Base-by-base conservation (phyloP, 2,797 vertebrate species). In the Notolepis coatsorum region DNA sequence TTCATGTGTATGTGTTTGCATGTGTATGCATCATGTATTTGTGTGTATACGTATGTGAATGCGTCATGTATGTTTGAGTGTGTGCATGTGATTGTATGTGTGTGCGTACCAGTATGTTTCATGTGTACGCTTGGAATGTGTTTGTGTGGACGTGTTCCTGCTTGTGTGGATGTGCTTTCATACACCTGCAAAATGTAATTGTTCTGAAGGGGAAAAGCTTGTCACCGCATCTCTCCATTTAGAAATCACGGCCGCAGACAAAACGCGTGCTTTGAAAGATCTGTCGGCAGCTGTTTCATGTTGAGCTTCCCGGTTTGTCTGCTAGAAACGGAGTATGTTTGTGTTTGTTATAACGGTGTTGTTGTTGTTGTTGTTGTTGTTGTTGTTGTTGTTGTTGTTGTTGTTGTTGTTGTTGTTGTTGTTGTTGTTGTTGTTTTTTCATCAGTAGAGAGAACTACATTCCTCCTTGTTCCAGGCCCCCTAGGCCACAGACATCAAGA, bases 211-310 rank as follows among this genome's bases (percentile, higher is more conserved):
- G 27, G 21, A 42, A 27, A n/a, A n/a, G 24, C 15, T n/a, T 21
- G 3, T n/a, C 52, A 41, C 10, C 28, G 30, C 18, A 10, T 15
- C 8, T 39, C 18, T 33, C 41, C 6, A 25, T 43, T 8, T 53
- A 30, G 28, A 45, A 62, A 56, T 55, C 23, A 20, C 2, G 31
- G 10, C 28, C n/a, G 25, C 20, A 39, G 23, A 56, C 23, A 15
- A 50, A 38, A 35, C 31, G 6, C 4, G 15, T 15, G n/a, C 8
- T 25, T 25, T 48, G 30, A 20, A 23, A 37, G 18, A 57, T 58
- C 47, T 48, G 45, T 33, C n/a, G 39, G 31, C 41, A 23, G 30
- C 42, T 51, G 46, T 35, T n/a, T 35, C 33, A 31, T 56, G 43
- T 38, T 31, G 10, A 51, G n/a, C 21, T 20, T 45, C 38, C 20